Evolutionary conservation across 92 coral and sea anemone species (phyloP).

Genomic region (Phenganax marumi): DNA sequence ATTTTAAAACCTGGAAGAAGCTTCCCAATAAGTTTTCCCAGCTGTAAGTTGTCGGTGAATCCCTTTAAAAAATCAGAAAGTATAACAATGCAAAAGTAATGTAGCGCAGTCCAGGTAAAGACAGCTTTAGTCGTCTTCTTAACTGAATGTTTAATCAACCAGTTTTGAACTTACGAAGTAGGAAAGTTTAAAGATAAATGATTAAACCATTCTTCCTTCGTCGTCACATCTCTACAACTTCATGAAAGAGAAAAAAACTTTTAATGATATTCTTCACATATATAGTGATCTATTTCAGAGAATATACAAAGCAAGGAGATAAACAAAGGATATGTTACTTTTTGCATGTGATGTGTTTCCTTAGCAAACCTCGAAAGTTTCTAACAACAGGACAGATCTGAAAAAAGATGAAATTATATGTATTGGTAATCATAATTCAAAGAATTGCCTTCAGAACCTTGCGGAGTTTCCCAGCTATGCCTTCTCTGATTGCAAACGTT

Average conservation of each 20-base stretch:
- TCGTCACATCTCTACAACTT: conserved; percentile 77
- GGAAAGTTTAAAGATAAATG: conserved; percentile 89
- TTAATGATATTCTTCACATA: not conserved
- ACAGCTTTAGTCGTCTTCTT: not conserved
- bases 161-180: conserved; percentile 59
- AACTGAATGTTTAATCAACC: not conserved
- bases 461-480: too few relatives aligned
- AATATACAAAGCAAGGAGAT: not conserved
- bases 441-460: too few relatives aligned
- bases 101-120: not conserved
- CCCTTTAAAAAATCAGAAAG: not conserved
- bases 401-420: not conserved
- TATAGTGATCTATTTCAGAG: not conserved
- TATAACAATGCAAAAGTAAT: not conserved
- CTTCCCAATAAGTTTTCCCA: not conserved
- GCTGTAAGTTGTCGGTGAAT: not conserved
- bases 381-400: conserved; percentile 80
- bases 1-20: conserved; percentile 11
- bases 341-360: conserved; percentile 73
- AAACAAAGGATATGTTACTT: conserved; percentile 54
- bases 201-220: conserved; percentile 80
- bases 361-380: conserved; percentile 79
- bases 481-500: not conserved
- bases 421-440: too few relatives aligned
- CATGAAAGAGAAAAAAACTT: not conserved